Conservation (phyloP, 2,113 vertebrate species). For the Gymnorhina tibicen region DNA sequence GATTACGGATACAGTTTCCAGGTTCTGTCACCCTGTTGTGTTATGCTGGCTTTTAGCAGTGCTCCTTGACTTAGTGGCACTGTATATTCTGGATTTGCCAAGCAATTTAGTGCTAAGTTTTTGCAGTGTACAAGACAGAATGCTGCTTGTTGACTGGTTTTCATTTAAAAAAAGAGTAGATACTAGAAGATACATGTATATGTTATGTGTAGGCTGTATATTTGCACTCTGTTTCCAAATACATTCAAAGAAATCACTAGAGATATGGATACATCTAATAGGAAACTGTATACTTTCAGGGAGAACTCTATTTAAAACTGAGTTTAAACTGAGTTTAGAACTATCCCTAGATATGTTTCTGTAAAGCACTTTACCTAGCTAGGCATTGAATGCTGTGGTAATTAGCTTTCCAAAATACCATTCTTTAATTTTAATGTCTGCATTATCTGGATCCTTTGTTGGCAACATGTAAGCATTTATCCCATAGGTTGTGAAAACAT, state of each 20-base stretch:
- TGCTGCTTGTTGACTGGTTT: neutral
- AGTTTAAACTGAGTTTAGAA: neutral
- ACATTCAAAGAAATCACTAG: neutral
- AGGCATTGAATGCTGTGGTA: neutral
- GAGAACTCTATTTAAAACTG: neutral
- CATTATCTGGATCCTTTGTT: neutral
- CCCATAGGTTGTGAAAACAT: neutral
- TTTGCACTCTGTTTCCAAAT: neutral
- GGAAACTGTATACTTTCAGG: neutral
- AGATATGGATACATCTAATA: neutral
- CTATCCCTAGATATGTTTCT: neutral
- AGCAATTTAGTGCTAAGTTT: neutral
- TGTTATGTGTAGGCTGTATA: neutral
- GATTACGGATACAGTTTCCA: neutral
- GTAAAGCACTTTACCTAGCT: neutral
- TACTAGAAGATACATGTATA: fast-evolving
- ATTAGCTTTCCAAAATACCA: neutral
- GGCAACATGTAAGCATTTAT: neutral
- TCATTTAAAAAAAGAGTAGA: neutral
- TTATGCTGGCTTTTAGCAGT: neutral
- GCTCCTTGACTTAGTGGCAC: neutral
- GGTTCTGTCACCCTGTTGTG: neutral
- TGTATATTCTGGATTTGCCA: neutral
- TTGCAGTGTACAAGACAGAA: neutral
- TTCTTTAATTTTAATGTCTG: neutral